Conservation (phyloP, 2,113 vertebrate genomes). For the Gopherus evgoodei region DNA sequence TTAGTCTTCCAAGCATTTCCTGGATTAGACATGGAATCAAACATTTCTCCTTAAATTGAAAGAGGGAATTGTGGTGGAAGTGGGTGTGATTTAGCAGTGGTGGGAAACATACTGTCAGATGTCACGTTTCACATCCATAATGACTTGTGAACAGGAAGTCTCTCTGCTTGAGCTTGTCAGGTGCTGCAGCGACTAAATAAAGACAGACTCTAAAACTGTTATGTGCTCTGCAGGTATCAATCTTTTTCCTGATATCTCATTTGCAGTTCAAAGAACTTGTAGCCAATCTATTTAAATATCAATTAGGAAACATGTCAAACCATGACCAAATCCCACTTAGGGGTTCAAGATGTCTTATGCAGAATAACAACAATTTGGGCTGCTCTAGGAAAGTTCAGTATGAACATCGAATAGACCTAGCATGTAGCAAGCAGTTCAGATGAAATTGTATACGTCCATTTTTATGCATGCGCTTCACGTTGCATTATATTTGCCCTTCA, state of each 20-base stretch:
- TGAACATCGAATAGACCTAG: not conserved
- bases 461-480: not conserved
- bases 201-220: conserved; percentile 56
- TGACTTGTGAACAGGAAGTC: conserved; percentile 81
- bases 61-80: conserved; percentile 59
- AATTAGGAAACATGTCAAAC: conserved; percentile 45
- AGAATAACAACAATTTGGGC: not conserved
- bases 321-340: not conserved
- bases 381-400: not conserved
- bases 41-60: conserved; percentile 55
- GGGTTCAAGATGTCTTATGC: not conserved
- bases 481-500: not conserved
- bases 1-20: not conserved
- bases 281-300: conserved; percentile 70
- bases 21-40: not conserved
- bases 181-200: conserved; percentile 55
- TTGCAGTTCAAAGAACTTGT: conserved; percentile 51
- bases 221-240: conserved; percentile 57
- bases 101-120: conserved; percentile 68
- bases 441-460: not conserved
- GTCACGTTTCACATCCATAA: conserved; percentile 73
- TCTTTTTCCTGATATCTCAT: conserved; percentile 44
- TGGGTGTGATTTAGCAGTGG: conserved; percentile 47
- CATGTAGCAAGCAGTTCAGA: not conserved
- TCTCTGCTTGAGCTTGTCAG: conserved; percentile 72